phyloP scores from a whole-genome alignment of 2,113 vertebrate genomes.

The Oncorhynchus keta region DNA sequence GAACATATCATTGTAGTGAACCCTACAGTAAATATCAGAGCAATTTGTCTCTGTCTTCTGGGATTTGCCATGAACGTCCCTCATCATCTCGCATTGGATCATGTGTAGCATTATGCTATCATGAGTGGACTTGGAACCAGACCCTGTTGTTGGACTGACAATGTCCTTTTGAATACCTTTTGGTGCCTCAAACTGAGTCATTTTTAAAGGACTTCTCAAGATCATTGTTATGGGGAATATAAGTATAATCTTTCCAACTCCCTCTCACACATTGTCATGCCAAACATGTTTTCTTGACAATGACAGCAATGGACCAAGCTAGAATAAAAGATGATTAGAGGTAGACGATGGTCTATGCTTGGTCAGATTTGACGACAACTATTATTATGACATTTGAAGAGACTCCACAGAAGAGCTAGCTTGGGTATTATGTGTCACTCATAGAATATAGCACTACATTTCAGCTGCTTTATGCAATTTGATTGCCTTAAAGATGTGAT shows the following conservation, averaged over 20 bases:
- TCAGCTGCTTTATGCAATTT: slow-evolving; percentile 43
- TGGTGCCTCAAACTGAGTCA: slow-evolving; percentile 1
- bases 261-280: no score
- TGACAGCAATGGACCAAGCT: no score
- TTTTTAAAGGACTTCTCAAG: background rate
- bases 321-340: slow-evolving; percentile 5
- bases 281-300: no score
- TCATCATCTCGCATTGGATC: background rate
- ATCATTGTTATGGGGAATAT: background rate
- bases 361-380: no score
- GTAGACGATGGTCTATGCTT: background rate
- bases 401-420: slow-evolving; percentile 23
- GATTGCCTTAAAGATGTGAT: slow-evolving; percentile 30
- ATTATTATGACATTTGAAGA: background rate
- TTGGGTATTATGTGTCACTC: slow-evolving; percentile 16
- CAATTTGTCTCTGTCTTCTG: background rate
- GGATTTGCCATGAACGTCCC: background rate
- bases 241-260: no score
- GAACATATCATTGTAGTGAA: no score
- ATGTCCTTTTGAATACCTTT: no score
- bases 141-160: no score
- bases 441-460: slow-evolving; percentile 35
- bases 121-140: slow-evolving; percentile 1
- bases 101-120: background rate
- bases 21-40: no score